A percentile compares a stretch with the other conserved stretches of the same genome.
Conservation (phyloP, 1,140 invertebrate species). For the Luehdorfia chinensis region DNA sequence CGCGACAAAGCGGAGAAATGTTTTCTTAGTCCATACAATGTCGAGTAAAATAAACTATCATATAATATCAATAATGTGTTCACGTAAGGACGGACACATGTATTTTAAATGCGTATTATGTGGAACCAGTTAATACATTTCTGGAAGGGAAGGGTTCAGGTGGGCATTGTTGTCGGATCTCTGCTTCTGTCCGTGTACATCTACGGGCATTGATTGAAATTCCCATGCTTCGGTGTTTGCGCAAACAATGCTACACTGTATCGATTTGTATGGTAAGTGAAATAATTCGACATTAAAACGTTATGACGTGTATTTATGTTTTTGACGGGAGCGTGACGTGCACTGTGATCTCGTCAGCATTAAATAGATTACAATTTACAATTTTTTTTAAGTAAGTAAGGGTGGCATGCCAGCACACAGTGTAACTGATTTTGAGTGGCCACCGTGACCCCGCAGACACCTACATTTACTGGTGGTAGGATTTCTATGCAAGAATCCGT, state of each 20-base stretch:
- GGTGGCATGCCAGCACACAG: too few species aligned
- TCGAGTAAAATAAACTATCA: conserved; percentile 74
- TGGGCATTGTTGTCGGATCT: conserved; percentile 41
- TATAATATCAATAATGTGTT: conserved; percentile 75
- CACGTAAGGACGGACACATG: conserved; percentile 65
- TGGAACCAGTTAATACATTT: conserved; percentile 66
- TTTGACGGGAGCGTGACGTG: conserved; percentile 55
- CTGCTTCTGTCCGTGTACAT: conserved; percentile 36
- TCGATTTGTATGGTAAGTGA: conserved; percentile 59
- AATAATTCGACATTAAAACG: conserved; percentile 53
- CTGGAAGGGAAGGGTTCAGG: conserved; percentile 45
- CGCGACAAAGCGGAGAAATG: conserved; percentile 40
- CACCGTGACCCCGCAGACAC: too few species aligned
- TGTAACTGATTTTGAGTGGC: too few species aligned
- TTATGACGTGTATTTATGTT: conserved; percentile 58
- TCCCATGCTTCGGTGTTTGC: conserved; percentile 51
- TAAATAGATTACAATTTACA: too few species aligned
- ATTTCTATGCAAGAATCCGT: too few species aligned
- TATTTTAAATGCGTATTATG: conserved; percentile 75
- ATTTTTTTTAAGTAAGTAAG: too few species aligned
- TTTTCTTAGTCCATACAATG: conserved; percentile 55
- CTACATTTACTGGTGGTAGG: too few species aligned
- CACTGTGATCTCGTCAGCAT: conserved; percentile 45
- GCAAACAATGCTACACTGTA: conserved; percentile 42
- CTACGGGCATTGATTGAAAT: conserved; percentile 53